phyloP scores from a whole-genome alignment of 92 coral and sea anemone genomes.

The Palythoa grandiflora region DNA sequence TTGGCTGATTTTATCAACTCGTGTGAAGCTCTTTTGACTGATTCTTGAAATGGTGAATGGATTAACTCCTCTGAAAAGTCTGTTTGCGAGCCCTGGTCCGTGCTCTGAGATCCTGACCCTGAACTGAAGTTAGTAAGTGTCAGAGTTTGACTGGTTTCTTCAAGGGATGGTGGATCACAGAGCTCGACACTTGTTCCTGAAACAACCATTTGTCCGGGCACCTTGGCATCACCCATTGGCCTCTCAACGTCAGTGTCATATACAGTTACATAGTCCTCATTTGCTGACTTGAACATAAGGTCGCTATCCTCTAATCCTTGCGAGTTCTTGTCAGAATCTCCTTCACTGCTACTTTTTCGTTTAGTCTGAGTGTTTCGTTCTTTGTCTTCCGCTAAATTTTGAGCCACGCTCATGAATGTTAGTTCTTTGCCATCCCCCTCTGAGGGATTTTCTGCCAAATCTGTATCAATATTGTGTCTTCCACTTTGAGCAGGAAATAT shows the following conservation, averaged over 20 bases:
- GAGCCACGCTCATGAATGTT: constrained; percentile 52
- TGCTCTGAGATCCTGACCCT: constrained; percentile 74
- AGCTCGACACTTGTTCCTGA: constrained; percentile 41
- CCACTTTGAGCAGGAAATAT: neutral
- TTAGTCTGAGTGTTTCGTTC: constrained; percentile 46
- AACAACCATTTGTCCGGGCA: constrained; percentile 32
- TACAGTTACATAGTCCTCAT: constrained; percentile 91
- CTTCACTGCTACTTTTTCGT: constrained; percentile 76
- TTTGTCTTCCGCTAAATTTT: constrained; percentile 44
- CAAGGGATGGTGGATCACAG: constrained; percentile 55
- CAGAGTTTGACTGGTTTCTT: constrained; percentile 81
- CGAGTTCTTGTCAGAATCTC: constrained; percentile 76
- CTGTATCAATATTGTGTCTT: neutral
- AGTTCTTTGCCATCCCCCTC: constrained; percentile 33
- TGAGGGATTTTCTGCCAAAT: constrained; percentile 21
- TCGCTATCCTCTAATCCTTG: constrained; percentile 77
- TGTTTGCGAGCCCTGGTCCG: constrained; percentile 66
- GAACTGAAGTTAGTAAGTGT: constrained; percentile 78
- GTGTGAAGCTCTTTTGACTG: constrained; percentile 7
- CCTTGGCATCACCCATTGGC: neutral
- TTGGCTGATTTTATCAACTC: constrained; percentile 3
- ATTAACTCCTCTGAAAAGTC: neutral
- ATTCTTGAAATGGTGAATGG: constrained; percentile 10
- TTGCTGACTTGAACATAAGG: constrained; percentile 82
- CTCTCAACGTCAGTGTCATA: constrained; percentile 64